Evolutionary conservation across 1,140 invertebrate genomes (phyloP), one percentile per base, ranked within the genome.

Genomic region (Scaptomyza pallida): DNA sequence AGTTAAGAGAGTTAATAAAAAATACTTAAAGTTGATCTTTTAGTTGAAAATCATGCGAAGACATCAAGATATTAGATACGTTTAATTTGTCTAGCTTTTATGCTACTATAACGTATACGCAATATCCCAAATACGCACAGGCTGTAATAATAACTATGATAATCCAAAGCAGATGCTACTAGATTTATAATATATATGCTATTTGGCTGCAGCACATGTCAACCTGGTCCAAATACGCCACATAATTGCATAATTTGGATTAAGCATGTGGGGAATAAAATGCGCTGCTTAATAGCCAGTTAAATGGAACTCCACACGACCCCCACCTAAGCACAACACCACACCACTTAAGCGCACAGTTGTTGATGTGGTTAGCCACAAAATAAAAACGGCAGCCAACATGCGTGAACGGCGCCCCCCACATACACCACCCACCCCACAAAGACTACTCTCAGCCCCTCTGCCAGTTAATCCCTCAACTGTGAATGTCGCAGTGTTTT

Each of bases 331-430:
- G 19, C 59, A n/a, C n/a, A n/a, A n/a, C n/a, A n/a, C 23, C 21
- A 23, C 1, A 23, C 0, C 60, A 70, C 35, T 52, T 60, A n/a
- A 15, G 13, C 12, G 5, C 63, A 45, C 65, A 54, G 23, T 50
- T 50, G n/a, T 21, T 23, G 43, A 21, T 50, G 67, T 26, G 67
- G 67, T 64, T 64, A 55, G 17, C 60, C 67, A 23, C 43, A 16
- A 33, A 57, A 43, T 35, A 21, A 21, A 57, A 50, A 13, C 0
- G 16, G 19, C 5, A 5, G 44, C 12, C 43, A 57, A 57, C 48
- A 52, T 45, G 40, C 41, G 65, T 30, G 5, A n/a, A n/a, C n/a
- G n/a, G n/a, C n/a, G n/a, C n/a, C n/a, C n/a, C n/a, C n/a, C n/a
- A n/a, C n/a, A n/a, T n/a, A n/a, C n/a, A n/a, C n/a, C n/a, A 1